phyloP scores from a whole-genome alignment of 2,797 vertebrate species.

The Semaprochilodus insignis region DNA sequence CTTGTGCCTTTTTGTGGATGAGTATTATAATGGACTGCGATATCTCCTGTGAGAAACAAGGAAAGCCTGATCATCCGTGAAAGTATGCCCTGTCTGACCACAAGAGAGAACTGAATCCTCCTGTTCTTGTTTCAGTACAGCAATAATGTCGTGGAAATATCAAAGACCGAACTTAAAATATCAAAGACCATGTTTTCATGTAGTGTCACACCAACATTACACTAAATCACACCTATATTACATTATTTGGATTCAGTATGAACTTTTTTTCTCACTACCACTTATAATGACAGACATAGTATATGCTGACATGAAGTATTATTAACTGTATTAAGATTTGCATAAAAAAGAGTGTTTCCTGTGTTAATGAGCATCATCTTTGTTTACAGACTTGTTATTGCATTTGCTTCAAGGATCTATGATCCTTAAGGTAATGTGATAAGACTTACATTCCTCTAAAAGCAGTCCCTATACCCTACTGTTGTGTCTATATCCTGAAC shows the following conservation, averaged over 20 bases:
- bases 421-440: background rate
- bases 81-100: background rate
- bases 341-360: background rate
- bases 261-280: slow-evolving; percentile 8
- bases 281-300: slow-evolving; percentile 6
- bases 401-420: slow-evolving; percentile 16
- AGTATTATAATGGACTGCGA: slow-evolving; percentile 20
- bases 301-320: slow-evolving; percentile 53
- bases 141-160: background rate
- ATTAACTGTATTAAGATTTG: slow-evolving; percentile 37
- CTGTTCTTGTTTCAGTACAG: slow-evolving; percentile 12
- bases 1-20: background rate
- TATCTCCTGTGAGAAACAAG: background rate
- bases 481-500: background rate
- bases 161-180: background rate
- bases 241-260: background rate
- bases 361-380: background rate
- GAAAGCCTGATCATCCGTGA: slow-evolving; percentile 21
- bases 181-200: background rate
- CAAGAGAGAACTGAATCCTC: background rate
- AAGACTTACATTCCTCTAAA: background rate
- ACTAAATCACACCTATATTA: background rate
- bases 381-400: slow-evolving; percentile 16
- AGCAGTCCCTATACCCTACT: background rate
- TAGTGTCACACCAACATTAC: background rate